phyloP scores from a whole-genome alignment of 1,140 invertebrate species.

The Polypedilum vanderplanki region DNA sequence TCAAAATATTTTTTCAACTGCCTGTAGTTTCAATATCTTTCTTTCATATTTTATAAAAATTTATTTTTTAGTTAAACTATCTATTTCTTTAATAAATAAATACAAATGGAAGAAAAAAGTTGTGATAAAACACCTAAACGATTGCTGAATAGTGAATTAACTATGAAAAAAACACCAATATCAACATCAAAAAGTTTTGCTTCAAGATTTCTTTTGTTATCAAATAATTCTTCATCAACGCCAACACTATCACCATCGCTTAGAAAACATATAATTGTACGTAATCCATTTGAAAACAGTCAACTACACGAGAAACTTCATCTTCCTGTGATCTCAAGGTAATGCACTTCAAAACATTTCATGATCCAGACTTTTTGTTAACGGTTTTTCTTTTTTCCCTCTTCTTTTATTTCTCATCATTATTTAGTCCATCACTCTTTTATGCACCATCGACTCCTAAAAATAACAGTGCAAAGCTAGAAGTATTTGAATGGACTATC shows the following conservation, averaged over 20 bases:
- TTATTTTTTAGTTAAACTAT: not conserved
- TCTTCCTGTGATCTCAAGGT: conserved; percentile 22
- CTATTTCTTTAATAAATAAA: not conserved
- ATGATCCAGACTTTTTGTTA: not conserved
- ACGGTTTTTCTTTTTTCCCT: too few relatives aligned
- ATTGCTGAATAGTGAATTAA: not conserved
- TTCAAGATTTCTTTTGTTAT: not conserved
- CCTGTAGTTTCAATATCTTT: not conserved
- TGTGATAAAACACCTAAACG: not conserved
- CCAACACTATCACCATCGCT: not conserved
- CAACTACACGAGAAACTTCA: not conserved
- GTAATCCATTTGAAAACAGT: conserved; percentile 9
- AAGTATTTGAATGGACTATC: conserved; percentile 48
- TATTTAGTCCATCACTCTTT: conserved; percentile 40
- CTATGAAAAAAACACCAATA: not conserved
- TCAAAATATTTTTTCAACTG: not conserved
- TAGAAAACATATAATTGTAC: not conserved
- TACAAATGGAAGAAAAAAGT: not conserved
- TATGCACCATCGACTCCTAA: conserved; percentile 38
- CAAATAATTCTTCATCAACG: not conserved
- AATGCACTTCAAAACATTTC: not conserved
- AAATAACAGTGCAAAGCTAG: conserved; percentile 39
- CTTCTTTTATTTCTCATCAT: too few relatives aligned
- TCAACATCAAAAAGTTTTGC: not conserved
- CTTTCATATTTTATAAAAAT: not conserved